Evolutionary conservation across 2,113 vertebrate genomes (phyloP).

Genomic region (Gallinago undulata): DNA sequence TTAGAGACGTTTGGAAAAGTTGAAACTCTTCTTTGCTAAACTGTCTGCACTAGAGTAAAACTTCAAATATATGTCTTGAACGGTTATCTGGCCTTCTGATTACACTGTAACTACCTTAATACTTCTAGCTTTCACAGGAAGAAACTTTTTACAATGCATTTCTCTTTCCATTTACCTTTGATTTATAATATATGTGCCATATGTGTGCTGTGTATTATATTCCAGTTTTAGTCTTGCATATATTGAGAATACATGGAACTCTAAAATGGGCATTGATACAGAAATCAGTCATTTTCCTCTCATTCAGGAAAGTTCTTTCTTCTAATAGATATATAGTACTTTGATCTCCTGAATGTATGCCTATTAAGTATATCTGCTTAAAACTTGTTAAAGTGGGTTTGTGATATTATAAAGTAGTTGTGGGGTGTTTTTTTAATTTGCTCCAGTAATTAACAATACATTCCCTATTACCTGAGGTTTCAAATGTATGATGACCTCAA

Average conservation of each 20-base stretch:
- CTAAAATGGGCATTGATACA: not conserved
- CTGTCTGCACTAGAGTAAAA: not conserved
- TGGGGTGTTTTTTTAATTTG: not conserved
- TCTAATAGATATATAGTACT: not conserved
- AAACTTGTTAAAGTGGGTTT: not conserved
- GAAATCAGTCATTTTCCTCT: not conserved
- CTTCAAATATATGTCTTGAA: not conserved
- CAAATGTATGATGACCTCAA: not conserved
- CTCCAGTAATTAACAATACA: not conserved
- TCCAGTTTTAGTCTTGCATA: not conserved
- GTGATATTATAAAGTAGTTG: not conserved
- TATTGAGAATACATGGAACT: not conserved
- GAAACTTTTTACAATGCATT: not conserved
- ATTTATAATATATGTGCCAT: not conserved
- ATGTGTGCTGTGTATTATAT: not conserved
- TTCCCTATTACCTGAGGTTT: not conserved
- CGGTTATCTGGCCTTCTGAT: not conserved
- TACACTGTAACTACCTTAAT: not conserved
- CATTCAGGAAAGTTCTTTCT: not conserved
- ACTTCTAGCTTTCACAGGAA: not conserved
- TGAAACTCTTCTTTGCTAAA: not conserved
- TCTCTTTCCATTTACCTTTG: not conserved
- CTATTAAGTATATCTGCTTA: not conserved
- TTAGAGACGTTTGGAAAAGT: not conserved
- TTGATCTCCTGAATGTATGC: not conserved